These are phyloP conservation scores for Equus przewalskii DNA, from an alignment of 2,113 vertebrate genomes.

Conservation along the genomic window DNA sequence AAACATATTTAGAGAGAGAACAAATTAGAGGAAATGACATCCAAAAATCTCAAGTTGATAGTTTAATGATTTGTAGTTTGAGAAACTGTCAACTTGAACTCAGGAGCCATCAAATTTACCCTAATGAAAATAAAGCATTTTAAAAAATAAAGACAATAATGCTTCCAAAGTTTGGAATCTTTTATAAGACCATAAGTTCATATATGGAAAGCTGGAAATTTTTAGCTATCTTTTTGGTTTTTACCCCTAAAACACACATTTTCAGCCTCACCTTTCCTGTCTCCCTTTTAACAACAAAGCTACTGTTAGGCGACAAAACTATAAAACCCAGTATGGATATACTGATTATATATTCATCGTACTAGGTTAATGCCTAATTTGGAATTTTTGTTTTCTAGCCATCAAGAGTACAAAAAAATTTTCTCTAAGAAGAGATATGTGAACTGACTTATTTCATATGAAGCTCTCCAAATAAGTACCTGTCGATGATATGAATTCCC, in stretches of 20 bases:
- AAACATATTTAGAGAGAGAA: slow-evolving; percentile 43
- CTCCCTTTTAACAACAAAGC: slow-evolving; percentile 54
- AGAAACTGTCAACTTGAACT: slow-evolving; percentile 67
- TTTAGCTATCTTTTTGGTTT: slow-evolving; percentile 54
- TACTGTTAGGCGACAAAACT: slow-evolving; percentile 28
- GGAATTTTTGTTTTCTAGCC: slow-evolving; percentile 59
- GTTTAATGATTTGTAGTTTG: slow-evolving; percentile 31
- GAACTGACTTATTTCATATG: slow-evolving; percentile 73
- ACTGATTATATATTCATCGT: slow-evolving; percentile 44
- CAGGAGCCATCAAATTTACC: slow-evolving; percentile 46
- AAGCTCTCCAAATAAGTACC: slow-evolving; percentile 88
- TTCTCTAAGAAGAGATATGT: slow-evolving; percentile 71
- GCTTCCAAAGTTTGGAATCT: slow-evolving; percentile 42
- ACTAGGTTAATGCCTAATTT: slow-evolving; percentile 44
- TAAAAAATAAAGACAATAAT: slow-evolving; percentile 58
- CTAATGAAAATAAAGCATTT: slow-evolving; percentile 56
- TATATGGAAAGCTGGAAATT: background rate
- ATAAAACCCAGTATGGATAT: slow-evolving; percentile 56
- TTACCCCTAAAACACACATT: background rate
- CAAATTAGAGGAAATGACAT: slow-evolving; percentile 60
- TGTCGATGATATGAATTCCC: slow-evolving; percentile 99
- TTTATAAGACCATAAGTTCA: slow-evolving; percentile 28
- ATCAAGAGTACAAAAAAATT: slow-evolving; percentile 62
- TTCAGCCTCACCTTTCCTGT: slow-evolving; percentile 56
- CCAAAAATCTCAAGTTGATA: slow-evolving; percentile 70